Base-by-base conservation (phyloP, 2,797 vertebrate species). In the Characodon lateralis region DNA sequence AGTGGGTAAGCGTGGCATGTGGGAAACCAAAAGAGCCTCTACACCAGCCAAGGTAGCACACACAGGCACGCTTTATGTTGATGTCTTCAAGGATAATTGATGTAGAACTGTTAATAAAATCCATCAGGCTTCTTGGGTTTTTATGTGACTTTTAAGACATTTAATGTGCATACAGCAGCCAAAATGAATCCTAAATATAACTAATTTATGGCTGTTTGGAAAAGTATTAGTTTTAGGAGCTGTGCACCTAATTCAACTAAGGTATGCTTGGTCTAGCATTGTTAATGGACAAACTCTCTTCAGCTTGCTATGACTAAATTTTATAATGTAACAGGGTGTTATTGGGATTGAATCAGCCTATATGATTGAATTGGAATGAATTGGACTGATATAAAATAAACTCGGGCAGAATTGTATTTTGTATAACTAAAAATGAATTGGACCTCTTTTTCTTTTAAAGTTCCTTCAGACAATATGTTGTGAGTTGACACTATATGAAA, bases 21-120 rank as follows among this genome's bases (percentile, higher is more conserved):
- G 98, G 98, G 97, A 98, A 95, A 90, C 93, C 83, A 99, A 98
- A 90, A 96, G 97, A 88, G 94, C 95, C 85, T 95, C 97, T 55
- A 66, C 94, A 1, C 94, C 97, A 66, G 83, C 89, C 70, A 95
- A 95, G 93, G 96, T 96, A 90, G 91, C 35, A 83, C 50, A 85
- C 46, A 58, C 39, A 77, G 41, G 59, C 72, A 78, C 35, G 56
- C 55, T 91, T 16, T n/a, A 73, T 59, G 12, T 28, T 53, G 3
- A 61, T 66, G 13, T 72, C 77, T 74, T 13, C 20, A 71, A 73
- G n/a, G 31, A 41, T 76, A 61, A n/a, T 18, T 6, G 81, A 87
- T 85, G 70, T 86, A 55, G 20, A 55, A 24, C 74, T 85, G 74
- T 88, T 89, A 82, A 65, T 8, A 68, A 9, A 41, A 68, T 85